Percentiles rank a stretch among this genome's conserved stretches.
Conservation (phyloP, 2,113 vertebrate genomes). For the Rousettus leschenaultii region DNA sequence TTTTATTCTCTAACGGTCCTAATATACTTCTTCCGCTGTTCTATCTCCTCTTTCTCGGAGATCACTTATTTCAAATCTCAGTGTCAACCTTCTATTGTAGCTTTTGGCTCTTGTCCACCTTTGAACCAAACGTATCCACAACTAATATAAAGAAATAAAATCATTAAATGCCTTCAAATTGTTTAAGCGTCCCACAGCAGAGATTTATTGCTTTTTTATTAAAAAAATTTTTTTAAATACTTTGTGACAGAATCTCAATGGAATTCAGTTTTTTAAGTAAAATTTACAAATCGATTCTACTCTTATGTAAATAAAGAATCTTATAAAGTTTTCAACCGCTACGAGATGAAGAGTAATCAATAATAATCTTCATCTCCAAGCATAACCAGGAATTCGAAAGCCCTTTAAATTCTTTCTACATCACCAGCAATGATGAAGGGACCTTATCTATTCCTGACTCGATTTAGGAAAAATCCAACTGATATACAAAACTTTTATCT, state of each 20-base stretch:
- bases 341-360: conserved; percentile 17
- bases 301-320: background rate
- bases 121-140: background rate
- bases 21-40: background rate
- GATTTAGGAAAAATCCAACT: background rate
- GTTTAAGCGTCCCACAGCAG: background rate
- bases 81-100: background rate
- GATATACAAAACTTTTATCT: conserved; percentile 44
- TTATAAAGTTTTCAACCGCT: background rate
- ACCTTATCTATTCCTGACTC: background rate
- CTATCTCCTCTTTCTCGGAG: background rate
- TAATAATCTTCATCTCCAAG: background rate
- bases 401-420: background rate
- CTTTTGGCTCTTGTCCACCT: background rate
- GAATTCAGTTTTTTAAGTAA: background rate
- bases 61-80: conserved; percentile 4
- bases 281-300: background rate
- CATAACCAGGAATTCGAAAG: background rate
- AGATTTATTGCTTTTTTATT: background rate
- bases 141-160: conserved; percentile 19
- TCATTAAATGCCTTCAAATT: background rate
- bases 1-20: background rate
- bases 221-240: background rate
- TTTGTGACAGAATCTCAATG: background rate
- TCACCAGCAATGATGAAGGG: background rate